Evolutionary conservation across 2,888 invertebrate genomes (phyloP).

Genomic region (Diploptera punctata): DNA sequence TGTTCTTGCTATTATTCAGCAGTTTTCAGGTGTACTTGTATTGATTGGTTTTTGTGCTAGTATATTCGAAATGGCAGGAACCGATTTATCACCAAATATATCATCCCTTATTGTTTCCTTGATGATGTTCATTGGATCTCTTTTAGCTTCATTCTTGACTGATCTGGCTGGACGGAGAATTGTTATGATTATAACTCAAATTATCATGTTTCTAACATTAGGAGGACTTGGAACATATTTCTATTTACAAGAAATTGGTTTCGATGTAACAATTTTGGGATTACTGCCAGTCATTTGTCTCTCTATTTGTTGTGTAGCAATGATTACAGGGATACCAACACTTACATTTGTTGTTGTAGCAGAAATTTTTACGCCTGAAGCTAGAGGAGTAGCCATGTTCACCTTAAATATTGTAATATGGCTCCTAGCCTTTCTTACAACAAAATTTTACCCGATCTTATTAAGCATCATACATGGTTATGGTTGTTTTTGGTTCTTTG

Average conservation of each 20-base stretch:
- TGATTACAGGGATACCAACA: background rate
- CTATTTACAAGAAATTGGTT: background rate
- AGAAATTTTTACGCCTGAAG: no score
- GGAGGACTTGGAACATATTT: no score
- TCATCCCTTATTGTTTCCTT: background rate
- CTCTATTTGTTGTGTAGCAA: no score
- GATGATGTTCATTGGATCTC: background rate
- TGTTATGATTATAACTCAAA: no score
- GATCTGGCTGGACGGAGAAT: no score
- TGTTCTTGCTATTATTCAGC: background rate
- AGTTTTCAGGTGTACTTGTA: background rate
- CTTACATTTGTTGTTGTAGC: background rate
- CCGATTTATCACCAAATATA: no score
- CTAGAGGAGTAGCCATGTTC: background rate
- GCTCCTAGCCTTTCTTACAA: background rate
- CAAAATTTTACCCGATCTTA: background rate
- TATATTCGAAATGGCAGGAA: no score
- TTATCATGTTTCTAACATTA: no score
- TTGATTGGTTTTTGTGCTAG: no score
- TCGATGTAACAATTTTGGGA: background rate
- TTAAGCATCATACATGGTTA: background rate
- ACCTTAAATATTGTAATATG: background rate
- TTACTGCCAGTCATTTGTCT: background rate
- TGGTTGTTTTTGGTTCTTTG: background rate
- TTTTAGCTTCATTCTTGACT: no score